These are phyloP conservation scores for Plectrocnemia conspersa DNA, from an alignment of 1,140 invertebrate species.

Conservation along the genomic window DNA sequence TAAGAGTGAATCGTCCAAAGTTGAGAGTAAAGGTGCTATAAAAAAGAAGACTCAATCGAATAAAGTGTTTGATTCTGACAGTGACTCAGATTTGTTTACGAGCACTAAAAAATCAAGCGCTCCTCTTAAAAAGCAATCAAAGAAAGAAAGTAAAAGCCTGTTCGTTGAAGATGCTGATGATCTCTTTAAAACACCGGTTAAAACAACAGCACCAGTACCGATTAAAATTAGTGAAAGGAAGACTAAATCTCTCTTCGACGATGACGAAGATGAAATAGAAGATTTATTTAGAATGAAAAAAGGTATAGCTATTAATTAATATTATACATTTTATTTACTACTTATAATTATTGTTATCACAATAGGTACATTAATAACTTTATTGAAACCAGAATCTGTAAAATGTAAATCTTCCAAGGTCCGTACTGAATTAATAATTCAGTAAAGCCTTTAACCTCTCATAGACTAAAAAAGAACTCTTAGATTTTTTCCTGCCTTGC, in stretches of 20 bases:
- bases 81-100: slow-evolving; percentile 26
- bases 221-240: slow-evolving; percentile 12
- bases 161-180: slow-evolving; percentile 26
- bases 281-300: slow-evolving; percentile 28
- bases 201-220: background rate
- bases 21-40: background rate
- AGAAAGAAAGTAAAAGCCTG: slow-evolving; percentile 4
- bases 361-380: too few species aligned
- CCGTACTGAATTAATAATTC: too few species aligned
- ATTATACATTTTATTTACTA: too few species aligned
- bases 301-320: too few species aligned
- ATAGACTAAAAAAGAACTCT: too few species aligned
- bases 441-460: too few species aligned
- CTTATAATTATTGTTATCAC: too few species aligned
- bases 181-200: slow-evolving; percentile 21
- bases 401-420: too few species aligned
- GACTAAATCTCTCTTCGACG: slow-evolving; percentile 14
- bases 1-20: too few species aligned
- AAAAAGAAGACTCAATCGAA: background rate
- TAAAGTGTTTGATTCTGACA: slow-evolving; percentile 26
- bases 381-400: too few species aligned
- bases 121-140: slow-evolving; percentile 3
- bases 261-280: slow-evolving; percentile 15
- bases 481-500: too few species aligned
- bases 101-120: background rate